Evolutionary conservation across 2,113 vertebrate species (phyloP).

Genomic region (Microcebus griseorufus): DNA sequence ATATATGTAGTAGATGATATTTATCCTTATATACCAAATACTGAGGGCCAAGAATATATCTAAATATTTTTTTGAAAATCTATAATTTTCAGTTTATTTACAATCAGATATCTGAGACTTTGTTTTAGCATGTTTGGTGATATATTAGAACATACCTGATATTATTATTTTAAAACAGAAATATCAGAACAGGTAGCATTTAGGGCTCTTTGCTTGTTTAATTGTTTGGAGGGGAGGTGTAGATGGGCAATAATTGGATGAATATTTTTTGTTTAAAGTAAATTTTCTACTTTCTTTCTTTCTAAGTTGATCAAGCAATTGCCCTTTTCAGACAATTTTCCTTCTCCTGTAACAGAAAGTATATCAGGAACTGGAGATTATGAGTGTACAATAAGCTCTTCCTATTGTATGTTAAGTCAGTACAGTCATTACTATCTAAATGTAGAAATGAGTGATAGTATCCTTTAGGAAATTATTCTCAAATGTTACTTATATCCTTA

Average conservation of each 20-base stretch:
- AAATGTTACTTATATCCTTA: not conserved
- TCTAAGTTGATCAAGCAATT: not conserved
- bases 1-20: not conserved
- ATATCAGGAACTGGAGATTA: not conserved
- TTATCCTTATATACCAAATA: not conserved
- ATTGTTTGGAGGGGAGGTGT: not conserved
- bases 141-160: not conserved
- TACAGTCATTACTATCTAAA: not conserved
- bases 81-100: constrained; percentile 20
- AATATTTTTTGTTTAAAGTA: constrained; percentile 6
- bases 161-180: not conserved
- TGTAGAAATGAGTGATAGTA: not conserved
- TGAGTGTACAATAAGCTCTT: not conserved
- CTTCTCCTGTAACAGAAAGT: not conserved
- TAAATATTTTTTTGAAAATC: not conserved
- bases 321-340: not conserved
- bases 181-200: not conserved
- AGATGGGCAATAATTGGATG: not conserved
- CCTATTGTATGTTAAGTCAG: not conserved
- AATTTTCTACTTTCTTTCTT: not conserved
- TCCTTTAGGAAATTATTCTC: not conserved
- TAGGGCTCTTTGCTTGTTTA: not conserved
- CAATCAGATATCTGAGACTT: constrained; percentile 21
- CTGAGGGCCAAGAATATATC: not conserved
- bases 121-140: not conserved